Base-by-base conservation (phyloP, 2,888 invertebrate genomes). In the Syrphus vitripennis region DNA sequence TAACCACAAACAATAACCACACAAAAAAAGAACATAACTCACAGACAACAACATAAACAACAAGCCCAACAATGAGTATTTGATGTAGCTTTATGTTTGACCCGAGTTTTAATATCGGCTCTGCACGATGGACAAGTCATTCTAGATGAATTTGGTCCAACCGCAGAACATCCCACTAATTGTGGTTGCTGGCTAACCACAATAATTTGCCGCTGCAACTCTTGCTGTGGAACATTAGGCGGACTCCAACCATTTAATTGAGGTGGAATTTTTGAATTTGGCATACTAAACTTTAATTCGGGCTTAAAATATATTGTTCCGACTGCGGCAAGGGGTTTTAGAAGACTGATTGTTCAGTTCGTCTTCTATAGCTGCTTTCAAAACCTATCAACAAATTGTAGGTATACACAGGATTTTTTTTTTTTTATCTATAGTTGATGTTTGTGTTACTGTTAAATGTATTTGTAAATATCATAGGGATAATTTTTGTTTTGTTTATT, bases 91-190 rank as follows among this genome's bases (percentile, higher is more conserved):
- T 16, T 16, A 40, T 82, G 65, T 14, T 77, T 45, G 1, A 76
- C 31, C 0, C 40, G 40, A 4, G 76, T 77, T 14, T 37, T 37
- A 31, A 82, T 26, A 0, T 57, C 19, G 0, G 42, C 67, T 9
- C 42, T 16, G 24, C 81, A 81, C 3, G 48, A 61, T 2, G 81
- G 75, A 71, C 81, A 81, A 45, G 16, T 12, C 2, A 67, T 34
- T 53, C 79, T 67, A 71, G 34, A n/a, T 24, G 79, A 12, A 10
- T 50, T 26, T 31, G 69, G 77, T n/a, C 77, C 77, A 24, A 77
- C 69, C 9, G 42, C n/a, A 14, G 59, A 6, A 31, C n/a, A 31
- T 12, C 3, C 48, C 14, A 7, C 9, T 5, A 5, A 1, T 45
- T 45, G 31, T 1, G 45, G 31, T 48, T 21, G 9, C 34, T 59